These are phyloP conservation scores for Synanthedon vespiformis DNA, from an alignment of 2,888 invertebrate species.

Conservation along the genomic window DNA sequence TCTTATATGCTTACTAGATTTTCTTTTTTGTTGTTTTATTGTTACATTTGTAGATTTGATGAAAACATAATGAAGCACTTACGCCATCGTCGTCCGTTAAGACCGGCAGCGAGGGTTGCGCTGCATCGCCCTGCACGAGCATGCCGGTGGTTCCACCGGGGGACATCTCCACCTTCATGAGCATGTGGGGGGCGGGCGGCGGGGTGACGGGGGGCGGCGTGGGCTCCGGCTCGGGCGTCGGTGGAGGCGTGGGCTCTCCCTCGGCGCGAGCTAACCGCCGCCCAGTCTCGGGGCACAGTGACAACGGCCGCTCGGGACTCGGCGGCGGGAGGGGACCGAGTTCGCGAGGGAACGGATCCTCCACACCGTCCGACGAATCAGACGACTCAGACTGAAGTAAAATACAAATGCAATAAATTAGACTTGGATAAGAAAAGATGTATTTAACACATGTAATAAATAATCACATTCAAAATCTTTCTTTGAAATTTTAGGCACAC, in stretches of 20 bases:
- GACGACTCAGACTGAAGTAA: conserved; percentile 43
- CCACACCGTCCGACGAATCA: conserved; percentile 72
- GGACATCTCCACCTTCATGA: conserved; percentile 71
- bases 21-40: not conserved
- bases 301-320: conserved; percentile 76
- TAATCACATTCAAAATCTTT: too few relatives aligned
- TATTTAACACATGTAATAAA: too few relatives aligned
- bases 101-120: conserved; percentile 56
- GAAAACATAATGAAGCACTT: too few relatives aligned
- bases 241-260: conserved; percentile 72
- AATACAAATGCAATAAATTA: too few relatives aligned
- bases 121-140: conserved; percentile 63
- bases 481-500: too few relatives aligned
- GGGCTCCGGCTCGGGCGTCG: conserved; percentile 58
- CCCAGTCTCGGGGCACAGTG: conserved; percentile 70
- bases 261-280: conserved; percentile 70
- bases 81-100: conserved; percentile 63
- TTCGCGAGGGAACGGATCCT: conserved; percentile 71
- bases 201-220: conserved; percentile 24
- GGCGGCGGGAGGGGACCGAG: conserved; percentile 63
- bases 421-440: too few relatives aligned
- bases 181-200: conserved; percentile 29
- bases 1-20: not conserved
- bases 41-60: too few relatives aligned
- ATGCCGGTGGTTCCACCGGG: conserved; percentile 75